Conservation (phyloP, 2,113 vertebrate genomes). For the Falcunculus frontatus region DNA sequence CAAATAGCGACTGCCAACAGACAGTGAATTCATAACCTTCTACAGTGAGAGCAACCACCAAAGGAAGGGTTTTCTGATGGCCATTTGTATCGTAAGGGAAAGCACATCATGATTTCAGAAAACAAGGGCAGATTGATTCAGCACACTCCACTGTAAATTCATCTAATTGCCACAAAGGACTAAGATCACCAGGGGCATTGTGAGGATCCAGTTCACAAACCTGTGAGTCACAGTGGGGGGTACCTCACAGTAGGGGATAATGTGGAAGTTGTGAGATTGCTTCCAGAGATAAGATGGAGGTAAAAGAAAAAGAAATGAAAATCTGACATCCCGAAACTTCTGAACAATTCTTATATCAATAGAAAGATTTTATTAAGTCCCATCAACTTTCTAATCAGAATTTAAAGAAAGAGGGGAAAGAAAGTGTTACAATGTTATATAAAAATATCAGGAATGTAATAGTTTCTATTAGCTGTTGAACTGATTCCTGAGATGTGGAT, state of each 20-base stretch:
- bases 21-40: not conserved
- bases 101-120: not conserved
- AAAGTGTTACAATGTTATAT: not conserved
- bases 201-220: not conserved
- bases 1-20: not conserved
- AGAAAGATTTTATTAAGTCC: not conserved
- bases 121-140: not conserved
- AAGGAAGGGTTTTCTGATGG: not conserved
- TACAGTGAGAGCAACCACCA: not conserved
- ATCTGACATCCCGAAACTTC: not conserved
- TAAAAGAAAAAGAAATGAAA: not conserved
- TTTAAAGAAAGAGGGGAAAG: not conserved
- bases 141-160: not conserved
- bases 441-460: not conserved
- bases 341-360: not conserved
- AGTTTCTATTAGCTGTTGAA: not conserved
- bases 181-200: accelerated
- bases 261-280: not conserved
- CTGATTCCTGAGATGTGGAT: not conserved
- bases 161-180: not conserved
- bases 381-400: not conserved
- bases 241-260: not conserved
- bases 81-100: not conserved
- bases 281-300: not conserved
- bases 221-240: not conserved